phyloP scores from a whole-genome alignment of 2,888 invertebrate genomes.

The Ectobius pallidus region DNA sequence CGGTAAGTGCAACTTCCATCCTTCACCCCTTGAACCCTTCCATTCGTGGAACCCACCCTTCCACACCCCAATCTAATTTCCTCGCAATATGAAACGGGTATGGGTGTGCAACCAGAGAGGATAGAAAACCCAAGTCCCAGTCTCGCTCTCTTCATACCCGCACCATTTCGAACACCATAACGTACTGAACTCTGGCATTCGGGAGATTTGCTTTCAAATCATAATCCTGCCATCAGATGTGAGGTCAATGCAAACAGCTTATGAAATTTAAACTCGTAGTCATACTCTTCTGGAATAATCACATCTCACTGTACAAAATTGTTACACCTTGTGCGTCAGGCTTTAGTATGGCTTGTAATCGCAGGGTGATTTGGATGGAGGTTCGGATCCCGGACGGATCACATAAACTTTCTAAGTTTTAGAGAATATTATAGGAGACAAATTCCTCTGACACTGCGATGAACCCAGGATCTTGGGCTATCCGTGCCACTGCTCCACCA shows the following conservation, averaged over 20 bases:
- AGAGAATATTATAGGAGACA: too few species aligned
- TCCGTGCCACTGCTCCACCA: too few species aligned
- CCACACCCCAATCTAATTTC: conserved; percentile 7
- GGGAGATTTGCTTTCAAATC: neutral
- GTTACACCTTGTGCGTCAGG: too few species aligned
- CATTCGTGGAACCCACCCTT: neutral
- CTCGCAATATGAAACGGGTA: conserved; percentile 11
- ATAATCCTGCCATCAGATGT: neutral
- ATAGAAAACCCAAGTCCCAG: neutral
- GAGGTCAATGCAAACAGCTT: neutral
- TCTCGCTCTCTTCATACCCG: neutral
- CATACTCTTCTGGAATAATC: too few species aligned
- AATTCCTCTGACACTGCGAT: too few species aligned
- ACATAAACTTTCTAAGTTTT: too few species aligned
- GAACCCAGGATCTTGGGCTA: too few species aligned
- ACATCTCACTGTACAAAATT: too few species aligned
- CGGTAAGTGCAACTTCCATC: neutral
- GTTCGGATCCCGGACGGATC: too few species aligned
- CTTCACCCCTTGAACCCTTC: neutral
- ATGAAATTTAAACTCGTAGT: too few species aligned
- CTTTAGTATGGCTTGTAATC: too few species aligned
- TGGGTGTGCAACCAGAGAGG: neutral
- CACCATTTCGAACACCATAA: neutral
- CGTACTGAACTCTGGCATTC: neutral
- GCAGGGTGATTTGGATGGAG: too few species aligned